Evolutionary conservation across 2,797 vertebrate genomes (phyloP), one percentile per base, ranked within the genome.

Genomic region (Falco rusticolus): DNA sequence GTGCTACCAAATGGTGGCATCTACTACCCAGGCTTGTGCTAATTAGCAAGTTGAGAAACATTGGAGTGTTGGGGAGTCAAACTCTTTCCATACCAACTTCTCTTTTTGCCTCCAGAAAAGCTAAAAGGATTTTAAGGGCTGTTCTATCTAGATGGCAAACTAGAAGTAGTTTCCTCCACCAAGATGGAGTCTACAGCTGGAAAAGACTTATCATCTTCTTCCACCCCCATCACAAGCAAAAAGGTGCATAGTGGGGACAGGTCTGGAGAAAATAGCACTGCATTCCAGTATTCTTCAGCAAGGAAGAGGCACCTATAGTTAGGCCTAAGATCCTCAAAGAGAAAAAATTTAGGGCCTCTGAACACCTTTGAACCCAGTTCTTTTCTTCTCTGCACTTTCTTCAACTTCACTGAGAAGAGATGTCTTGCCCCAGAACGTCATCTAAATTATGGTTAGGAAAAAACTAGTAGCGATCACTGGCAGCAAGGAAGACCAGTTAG

Each of bases 401-500:
- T 82, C 34, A 37, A 76, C n/a, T 94, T 72, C 80, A 56, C 29
- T 70, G 43, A 69, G 56, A 80, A 89, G 74, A 87, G 4, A 77
- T 56, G 69, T 81, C 79, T 92, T 80, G 47, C 39, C 0, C 0
- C 0, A 0, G 5, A 41, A 22, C 33, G 77, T 61, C 45, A 86
- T 50, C 51, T 78, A 41, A 86, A 53, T 63, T 51, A 34, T 8
- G 2, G n/a, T 64, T 87, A 77, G 50, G n/a, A 93, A 77, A 64
- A 85, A 93, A 43, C 1, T 2, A 18, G 26, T 24, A 51, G 13
- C 11, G 14, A 91, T 21, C 6, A 41, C 0, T 4, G 57, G 29
- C 34, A 43, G 43, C 28, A 22, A 57, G 41, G 29, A 80, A 68
- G 0, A 0, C 22, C 5, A 3, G 3, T 34, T 48, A 60, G 48